Evolutionary conservation across 2,888 invertebrate species (phyloP), one percentile per base, ranked within the genome.

Genomic region (Polyommatus iphigenia): DNA sequence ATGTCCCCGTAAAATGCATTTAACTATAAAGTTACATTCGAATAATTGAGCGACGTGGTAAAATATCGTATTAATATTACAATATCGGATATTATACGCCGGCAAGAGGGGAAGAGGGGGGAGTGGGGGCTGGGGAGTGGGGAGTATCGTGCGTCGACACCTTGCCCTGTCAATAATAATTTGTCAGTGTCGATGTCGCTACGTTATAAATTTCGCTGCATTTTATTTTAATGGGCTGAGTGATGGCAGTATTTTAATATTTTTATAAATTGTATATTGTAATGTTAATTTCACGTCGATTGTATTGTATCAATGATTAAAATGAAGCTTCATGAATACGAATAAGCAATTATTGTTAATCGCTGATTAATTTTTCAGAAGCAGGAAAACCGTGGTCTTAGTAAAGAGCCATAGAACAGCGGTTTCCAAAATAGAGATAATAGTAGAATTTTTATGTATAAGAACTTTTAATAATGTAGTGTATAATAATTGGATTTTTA

Each of bases 101-200:
- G 6, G 67, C 5, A 54, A 67, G n/a, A 2, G 57, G n/a, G 57
- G 57, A 59, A 20, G 8, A 5, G 59, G 7, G 62, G 62, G 8
- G 20, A 2, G 24, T 24, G 62, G 62, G 24, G 62, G 24, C 10
- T 13, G 62, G 62, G 24, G 29, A 67, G 15, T 6, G 67, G 67
- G 67, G 67, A 32, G 15, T 62, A 20, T 67, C 67, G 6, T 32
- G 67, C 67, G 73, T 41, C 73, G 46, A 73, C 73, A 73, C 73
- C 73, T 73, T 46, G 41, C 20, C 72, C 72, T 46, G 73, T 46
- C 73, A 41, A 73, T 73, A 73, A 73, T 73, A 46, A 73, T 73
- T 73, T 73, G 73, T 73, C 73, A 73, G 73, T 72, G 72, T 72
- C 72, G 72, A 72, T 72, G 72, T 32, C 72, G 72, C 36, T 36